Base-by-base conservation (phyloP, 2,797 vertebrate genomes). In the Sus cebifrons region DNA sequence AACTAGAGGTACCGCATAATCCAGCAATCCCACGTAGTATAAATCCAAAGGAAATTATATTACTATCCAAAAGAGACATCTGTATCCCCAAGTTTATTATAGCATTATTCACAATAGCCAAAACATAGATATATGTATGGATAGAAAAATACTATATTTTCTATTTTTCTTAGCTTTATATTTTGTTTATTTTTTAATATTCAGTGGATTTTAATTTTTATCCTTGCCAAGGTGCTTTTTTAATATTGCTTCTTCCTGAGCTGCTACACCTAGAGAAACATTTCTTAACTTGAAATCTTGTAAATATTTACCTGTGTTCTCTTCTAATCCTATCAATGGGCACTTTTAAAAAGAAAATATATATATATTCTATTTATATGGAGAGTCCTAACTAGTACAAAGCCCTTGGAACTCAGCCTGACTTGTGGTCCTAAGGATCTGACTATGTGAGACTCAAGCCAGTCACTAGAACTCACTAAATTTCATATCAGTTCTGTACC, bases 141-240 rank as follows among this genome's bases (percentile, higher is more conserved):
- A 56, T 32, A 3, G 29, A 23, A 78, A 56, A 70, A 36, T 29
- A 70, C 32, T 32, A 32, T 74, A 0, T 60, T 40, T 64, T 79
- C 17, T 54, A 20, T 32, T 90, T 78, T 64, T 77, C 27, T 92
- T 44, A 82, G 74, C 52, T 91, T 64, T 74, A 18, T 25, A 60
- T 95, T 74, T 86, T 40, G 36, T 54, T 89, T 71, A 90, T 81
- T 77, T 79, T 88, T 81, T 89, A 82, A 89, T 18, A 78, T 52
- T 64, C 54, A 86, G 36, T 73, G 10, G 23, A 32, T 73, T 58
- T 73, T 54, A 49, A 27, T 29, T 21, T 78, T 74, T 7, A 21
- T 65, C 4, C 25, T 54, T 79, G 40, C 68, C 64, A 52, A 16
- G 23, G 32, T 68, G 21, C 5, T 89, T 81, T 89, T 44, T 13